Conservation (phyloP, 2,888 invertebrate species). For the Callyntrura guangdongensis region DNA sequence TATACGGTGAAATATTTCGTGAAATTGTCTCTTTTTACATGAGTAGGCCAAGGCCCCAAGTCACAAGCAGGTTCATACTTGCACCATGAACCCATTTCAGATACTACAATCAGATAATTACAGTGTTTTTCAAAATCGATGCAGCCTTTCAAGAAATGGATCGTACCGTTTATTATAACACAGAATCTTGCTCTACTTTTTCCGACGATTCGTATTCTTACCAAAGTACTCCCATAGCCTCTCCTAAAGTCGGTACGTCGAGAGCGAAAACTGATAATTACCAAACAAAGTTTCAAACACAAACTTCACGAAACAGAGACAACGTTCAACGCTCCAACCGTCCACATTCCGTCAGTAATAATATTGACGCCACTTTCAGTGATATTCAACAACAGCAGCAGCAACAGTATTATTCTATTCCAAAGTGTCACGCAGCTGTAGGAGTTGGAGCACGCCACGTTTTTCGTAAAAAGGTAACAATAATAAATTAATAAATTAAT, state of each 20-base stretch:
- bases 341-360: not conserved
- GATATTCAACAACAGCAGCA: not conserved
- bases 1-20: too few species aligned
- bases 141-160: too few species aligned
- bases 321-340: not conserved
- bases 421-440: conserved; percentile 12
- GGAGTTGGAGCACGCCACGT: conserved; percentile 21
- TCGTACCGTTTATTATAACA: conserved; percentile 36
- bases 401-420: conserved; percentile 16
- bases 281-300: not conserved
- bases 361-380: not conserved
- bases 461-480: conserved; percentile 19
- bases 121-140: too few species aligned
- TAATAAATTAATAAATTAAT: too few species aligned
- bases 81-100: too few species aligned
- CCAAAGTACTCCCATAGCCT: conserved; percentile 32
- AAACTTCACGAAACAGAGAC: not conserved
- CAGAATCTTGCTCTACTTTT: conserved; percentile 46
- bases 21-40: too few species aligned
- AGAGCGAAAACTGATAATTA: not conserved
- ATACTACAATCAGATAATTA: too few species aligned
- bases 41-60: too few species aligned
- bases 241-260: not conserved
- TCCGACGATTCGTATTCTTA: conserved; percentile 44
- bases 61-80: too few species aligned